These are phyloP conservation scores for Coremacera marginata DNA, from an alignment of 2,888 invertebrate genomes.

Conservation along the genomic window DNA sequence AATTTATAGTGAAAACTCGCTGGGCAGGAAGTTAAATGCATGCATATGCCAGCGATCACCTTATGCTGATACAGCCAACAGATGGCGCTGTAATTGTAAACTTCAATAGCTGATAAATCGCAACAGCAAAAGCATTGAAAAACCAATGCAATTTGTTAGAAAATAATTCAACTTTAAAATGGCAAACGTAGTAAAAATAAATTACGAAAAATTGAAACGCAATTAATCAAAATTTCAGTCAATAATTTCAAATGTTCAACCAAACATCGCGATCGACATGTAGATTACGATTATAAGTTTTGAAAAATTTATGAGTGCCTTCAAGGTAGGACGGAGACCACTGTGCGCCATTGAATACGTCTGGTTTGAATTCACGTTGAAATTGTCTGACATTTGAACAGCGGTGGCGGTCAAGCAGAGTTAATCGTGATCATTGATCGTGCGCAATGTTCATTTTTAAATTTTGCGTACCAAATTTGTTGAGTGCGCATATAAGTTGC, in stretches of 20 bases:
- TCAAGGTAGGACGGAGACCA: not conserved
- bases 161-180: not conserved
- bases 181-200: not conserved
- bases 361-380: not conserved
- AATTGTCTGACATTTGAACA: too few relatives aligned
- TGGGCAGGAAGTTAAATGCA: constrained; percentile 18
- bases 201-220: not conserved
- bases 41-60: not conserved
- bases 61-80: constrained; percentile 10
- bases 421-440: constrained; percentile 17
- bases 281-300: not conserved
- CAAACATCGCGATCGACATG: not conserved
- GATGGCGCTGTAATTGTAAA: constrained; percentile 26
- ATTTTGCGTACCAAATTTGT: not conserved
- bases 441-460: constrained; percentile 25
- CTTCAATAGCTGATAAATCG: constrained; percentile 12
- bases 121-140: not conserved
- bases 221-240: constrained; percentile 29
- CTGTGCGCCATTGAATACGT: not conserved
- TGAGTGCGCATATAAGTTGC: not conserved
- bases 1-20: constrained; percentile 14
- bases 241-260: constrained; percentile 30
- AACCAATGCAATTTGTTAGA: constrained; percentile 20
- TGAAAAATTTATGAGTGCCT: constrained; percentile 24
- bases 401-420: not conserved